Evolutionary conservation across 2,888 invertebrate genomes (phyloP).

Genomic region (Mesochorus sp.): DNA sequence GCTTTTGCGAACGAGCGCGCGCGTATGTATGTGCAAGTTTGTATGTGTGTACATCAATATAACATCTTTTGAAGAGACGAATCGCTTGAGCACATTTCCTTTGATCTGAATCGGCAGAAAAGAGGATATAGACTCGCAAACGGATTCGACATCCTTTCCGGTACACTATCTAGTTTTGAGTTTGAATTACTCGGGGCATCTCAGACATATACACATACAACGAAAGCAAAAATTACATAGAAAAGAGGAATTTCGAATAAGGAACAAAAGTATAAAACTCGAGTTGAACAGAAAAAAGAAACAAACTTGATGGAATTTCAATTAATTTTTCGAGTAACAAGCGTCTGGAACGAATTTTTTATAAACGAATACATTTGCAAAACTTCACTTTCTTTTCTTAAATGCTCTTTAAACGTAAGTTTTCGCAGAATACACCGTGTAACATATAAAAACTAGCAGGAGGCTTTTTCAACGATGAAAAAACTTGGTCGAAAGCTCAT

Average conservation of each 20-base stretch:
- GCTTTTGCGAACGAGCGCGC: too few relatives aligned
- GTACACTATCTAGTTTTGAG: constrained; percentile 7
- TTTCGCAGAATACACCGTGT: too few relatives aligned
- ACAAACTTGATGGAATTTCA: neutral
- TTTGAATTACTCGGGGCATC: constrained; percentile 24
- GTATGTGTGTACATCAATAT: constrained; percentile 43
- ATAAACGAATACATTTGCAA: too few relatives aligned
- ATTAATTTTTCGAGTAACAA: too few relatives aligned
- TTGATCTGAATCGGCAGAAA: constrained; percentile 47
- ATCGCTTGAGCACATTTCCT: constrained; percentile 46
- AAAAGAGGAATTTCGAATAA: too few relatives aligned
- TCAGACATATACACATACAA: constrained; percentile 25
- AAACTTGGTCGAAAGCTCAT: constrained; percentile 25
- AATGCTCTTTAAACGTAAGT: too few relatives aligned
- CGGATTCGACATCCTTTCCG: constrained; percentile 23
- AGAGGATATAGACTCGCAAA: constrained; percentile 42
- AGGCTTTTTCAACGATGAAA: constrained; percentile 24
- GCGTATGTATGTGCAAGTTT: too few relatives aligned
- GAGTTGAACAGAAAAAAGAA: neutral
- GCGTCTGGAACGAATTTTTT: too few relatives aligned
- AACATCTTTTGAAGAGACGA: constrained; percentile 33
- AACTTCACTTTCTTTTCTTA: too few relatives aligned
- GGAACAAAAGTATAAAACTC: too few relatives aligned
- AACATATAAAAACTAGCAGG: neutral
- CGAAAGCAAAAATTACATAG: neutral